Evolutionary conservation across 2,797 vertebrate species (phyloP).

Genomic region (Hypotaenidia philippensis): DNA sequence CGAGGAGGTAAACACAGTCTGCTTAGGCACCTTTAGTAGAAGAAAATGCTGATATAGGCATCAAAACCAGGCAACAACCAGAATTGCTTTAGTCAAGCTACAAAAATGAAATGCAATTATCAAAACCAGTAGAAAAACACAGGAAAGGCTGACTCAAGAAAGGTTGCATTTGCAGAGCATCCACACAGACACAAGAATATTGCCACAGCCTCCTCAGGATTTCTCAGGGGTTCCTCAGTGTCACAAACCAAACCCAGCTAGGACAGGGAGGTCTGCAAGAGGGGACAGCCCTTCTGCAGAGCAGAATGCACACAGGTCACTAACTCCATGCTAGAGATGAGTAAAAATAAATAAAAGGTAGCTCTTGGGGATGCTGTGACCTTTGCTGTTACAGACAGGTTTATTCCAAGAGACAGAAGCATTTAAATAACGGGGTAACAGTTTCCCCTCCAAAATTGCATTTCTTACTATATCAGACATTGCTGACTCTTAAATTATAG

Average conservation of each 20-base stretch:
- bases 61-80: not conserved
- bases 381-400: not conserved
- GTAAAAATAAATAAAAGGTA: not conserved
- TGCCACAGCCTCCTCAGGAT: not conserved
- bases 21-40: not conserved
- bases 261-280: constrained; percentile 48
- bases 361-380: not conserved
- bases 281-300: not conserved
- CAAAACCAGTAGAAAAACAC: constrained; percentile 22
- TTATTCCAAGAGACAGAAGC: constrained; percentile 29
- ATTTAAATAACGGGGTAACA: constrained; percentile 32
- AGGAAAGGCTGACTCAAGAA: not conserved
- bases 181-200: not conserved
- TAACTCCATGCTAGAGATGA: not conserved
- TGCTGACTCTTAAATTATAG: constrained; percentile 50
- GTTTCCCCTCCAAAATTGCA: constrained; percentile 17
- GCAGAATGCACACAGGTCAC: not conserved
- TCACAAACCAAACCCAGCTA: constrained; percentile 17
- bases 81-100: constrained; percentile 24
- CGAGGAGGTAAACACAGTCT: not conserved
- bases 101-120: constrained; percentile 37
- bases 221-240: not conserved
- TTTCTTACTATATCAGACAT: constrained; percentile 42
- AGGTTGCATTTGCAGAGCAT: not conserved
- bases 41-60: constrained; percentile 15